Evolutionary conservation across 92 coral and sea anemone species (phyloP).

Genomic region (Bergia sp.): DNA sequence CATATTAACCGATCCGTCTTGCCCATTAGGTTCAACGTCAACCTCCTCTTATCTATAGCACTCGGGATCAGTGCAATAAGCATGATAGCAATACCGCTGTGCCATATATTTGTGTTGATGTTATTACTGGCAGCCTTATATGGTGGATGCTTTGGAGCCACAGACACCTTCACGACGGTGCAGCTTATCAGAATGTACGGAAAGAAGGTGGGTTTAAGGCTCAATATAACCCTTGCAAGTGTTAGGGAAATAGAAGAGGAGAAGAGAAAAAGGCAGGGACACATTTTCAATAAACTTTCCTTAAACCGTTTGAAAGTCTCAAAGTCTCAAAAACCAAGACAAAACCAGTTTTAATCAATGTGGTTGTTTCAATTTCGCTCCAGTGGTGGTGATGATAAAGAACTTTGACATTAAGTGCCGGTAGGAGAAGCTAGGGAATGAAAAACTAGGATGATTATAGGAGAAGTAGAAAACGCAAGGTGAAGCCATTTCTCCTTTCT

Average conservation of each 20-base stretch:
- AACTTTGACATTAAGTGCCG: too few relatives aligned
- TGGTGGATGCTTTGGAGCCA: constrained; percentile 93
- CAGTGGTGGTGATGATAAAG: too few relatives aligned
- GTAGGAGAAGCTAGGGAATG: too few relatives aligned
- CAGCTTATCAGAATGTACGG: constrained; percentile 86
- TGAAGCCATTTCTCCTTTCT: constrained; percentile 51
- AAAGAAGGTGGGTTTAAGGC: constrained; percentile 64
- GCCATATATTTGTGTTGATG: constrained; percentile 69
- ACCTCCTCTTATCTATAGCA: constrained; percentile 76
- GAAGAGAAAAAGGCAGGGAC: not conserved
- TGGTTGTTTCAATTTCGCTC: too few relatives aligned
- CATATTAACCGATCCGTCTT: not conserved
- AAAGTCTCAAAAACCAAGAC: too few relatives aligned
- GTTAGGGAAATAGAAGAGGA: not conserved
- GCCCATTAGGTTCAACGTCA: constrained; percentile 73
- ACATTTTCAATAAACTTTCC: too few relatives aligned
- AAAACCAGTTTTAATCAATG: too few relatives aligned
- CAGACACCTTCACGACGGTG: constrained; percentile 86
- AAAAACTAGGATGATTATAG: too few relatives aligned
- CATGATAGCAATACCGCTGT: constrained; percentile 83
- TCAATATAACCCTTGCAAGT: not conserved
- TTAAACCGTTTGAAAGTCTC: too few relatives aligned
- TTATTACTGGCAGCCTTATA: constrained; percentile 80
- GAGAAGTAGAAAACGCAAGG: constrained; percentile 26
- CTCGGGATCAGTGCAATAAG: constrained; percentile 86